phyloP scores from a whole-genome alignment of 2,888 invertebrate genomes.

The Drosophila nr. medialis region DNA sequence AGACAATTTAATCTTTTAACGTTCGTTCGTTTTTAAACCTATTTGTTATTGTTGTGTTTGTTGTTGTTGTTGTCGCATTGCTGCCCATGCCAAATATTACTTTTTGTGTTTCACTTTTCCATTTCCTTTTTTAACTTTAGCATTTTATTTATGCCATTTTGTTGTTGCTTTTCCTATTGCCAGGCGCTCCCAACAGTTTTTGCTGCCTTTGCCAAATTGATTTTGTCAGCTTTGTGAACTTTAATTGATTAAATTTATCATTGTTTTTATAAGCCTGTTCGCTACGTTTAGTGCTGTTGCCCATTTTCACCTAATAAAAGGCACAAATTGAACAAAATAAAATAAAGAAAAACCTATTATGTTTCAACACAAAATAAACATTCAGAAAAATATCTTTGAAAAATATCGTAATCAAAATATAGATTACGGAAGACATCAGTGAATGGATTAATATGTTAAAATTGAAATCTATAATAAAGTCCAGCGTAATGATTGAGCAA shows the following conservation, averaged over 20 bases:
- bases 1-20: constrained; percentile 77
- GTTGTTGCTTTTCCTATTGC: constrained; percentile 30
- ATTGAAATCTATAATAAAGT: no score
- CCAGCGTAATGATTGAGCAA: no score
- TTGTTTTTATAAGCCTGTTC: constrained; percentile 50
- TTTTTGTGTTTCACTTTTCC: constrained; percentile 46
- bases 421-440: not conserved
- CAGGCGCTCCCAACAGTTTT: constrained; percentile 39
- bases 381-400: not conserved
- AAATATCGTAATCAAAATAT: not conserved
- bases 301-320: constrained; percentile 52
- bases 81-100: constrained; percentile 64
- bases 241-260: constrained; percentile 65
- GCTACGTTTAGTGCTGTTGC: constrained; percentile 6
- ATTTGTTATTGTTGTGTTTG: constrained; percentile 26
- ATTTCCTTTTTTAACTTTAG: constrained; percentile 25
- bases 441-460: not conserved
- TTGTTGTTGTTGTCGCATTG: constrained; percentile 36
- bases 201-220: constrained; percentile 56
- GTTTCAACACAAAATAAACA: not conserved
- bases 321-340: constrained; percentile 39
- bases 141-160: constrained; percentile 49
- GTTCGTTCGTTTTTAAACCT: constrained; percentile 69
- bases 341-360: constrained; percentile 1
- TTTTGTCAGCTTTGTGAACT: constrained; percentile 61